Evolutionary conservation across 2,113 vertebrate genomes (phyloP).

Genomic region (Rhinolophus sinicus): DNA sequence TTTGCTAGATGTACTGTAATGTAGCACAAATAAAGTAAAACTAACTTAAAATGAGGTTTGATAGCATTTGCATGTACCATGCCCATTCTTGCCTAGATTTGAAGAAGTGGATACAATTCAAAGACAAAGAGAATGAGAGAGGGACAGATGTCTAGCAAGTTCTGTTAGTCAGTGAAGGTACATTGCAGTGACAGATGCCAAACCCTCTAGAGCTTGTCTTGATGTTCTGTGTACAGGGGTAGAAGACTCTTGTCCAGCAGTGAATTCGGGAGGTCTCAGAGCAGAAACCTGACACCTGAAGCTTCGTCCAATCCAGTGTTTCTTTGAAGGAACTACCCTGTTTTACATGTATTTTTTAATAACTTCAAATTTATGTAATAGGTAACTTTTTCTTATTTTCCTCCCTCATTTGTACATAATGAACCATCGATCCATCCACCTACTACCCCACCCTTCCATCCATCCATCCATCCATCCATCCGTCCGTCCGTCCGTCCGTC

Average conservation of each 20-base stretch:
- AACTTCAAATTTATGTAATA: not conserved
- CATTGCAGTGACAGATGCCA: fast-evolving
- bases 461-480: too few relatives aligned
- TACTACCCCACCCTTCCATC: fast-evolving
- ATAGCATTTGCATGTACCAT: too few relatives aligned
- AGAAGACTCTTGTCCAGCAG: not conserved
- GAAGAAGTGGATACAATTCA: not conserved
- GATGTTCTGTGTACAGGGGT: fast-evolving
- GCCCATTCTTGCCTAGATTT: not conserved
- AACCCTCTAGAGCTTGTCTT: too few relatives aligned
- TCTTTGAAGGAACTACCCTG: not conserved
- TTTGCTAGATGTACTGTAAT: not conserved
- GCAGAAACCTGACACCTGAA: not conserved
- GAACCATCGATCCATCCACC: too few relatives aligned
- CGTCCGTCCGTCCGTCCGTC: too few relatives aligned
- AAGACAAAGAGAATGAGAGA: not conserved
- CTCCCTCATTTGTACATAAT: not conserved
- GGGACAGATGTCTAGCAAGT: fast-evolving
- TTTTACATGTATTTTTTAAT: not conserved
- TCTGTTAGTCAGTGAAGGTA: not conserved
- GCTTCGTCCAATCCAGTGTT: not conserved
- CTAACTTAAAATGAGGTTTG: not conserved
- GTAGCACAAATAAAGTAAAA: not conserved
- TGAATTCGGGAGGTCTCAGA: fast-evolving
- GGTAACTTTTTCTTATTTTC: not conserved